Base-by-base conservation (phyloP, 2,888 invertebrate species). In the Ormyrus pomaceus region DNA sequence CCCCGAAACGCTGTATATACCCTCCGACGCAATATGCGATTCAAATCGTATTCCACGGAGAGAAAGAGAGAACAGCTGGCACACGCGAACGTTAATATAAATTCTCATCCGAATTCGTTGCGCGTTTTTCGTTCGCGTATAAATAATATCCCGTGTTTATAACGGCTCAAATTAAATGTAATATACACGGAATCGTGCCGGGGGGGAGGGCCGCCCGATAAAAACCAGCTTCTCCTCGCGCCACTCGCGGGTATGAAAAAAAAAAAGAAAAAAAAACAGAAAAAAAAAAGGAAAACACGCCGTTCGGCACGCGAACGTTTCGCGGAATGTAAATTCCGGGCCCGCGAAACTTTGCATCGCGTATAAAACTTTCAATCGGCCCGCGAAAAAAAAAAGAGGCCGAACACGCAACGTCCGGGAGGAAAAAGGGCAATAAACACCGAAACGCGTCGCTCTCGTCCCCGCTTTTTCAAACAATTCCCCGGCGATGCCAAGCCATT, bases 341-440 rank as follows among this genome's bases (percentile, higher is more conserved):
- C 34, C 5, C 4, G 45, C 45, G 45, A 48, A 48, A 48, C 11
- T 64, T 65, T 6, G 51, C 66, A 11, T 34, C 10, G 51, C 66
- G 34, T 34, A 13, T 34, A 13, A 66, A 66, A 53, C 66, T 66
- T 66, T 66, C 66, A 53, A 53, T 66, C 34, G 51, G 10, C 51
- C n/a, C 50, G 50, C 62, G 50, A 10, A 9, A 0, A 50, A 50
- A 66, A 34, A 34, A 10, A 55, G 34, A 0, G 34, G 6, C 4
- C 13, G 34, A 51, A 53, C 55, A 45, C 45, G 46, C 5, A 66
- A 53, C 11, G 34, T 53, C 13, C 69, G 56, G 11, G 46, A 0
- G 51, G 61, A 19, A 13, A 48, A 45, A 66, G 46, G 59, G 34
- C n/a, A 46, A 65, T 59, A 75, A 75, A 75, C 34, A 66, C 13